These are phyloP conservation scores for Falco cherrug DNA, from an alignment of 2,797 vertebrate genomes.

Conservation along the genomic window DNA sequence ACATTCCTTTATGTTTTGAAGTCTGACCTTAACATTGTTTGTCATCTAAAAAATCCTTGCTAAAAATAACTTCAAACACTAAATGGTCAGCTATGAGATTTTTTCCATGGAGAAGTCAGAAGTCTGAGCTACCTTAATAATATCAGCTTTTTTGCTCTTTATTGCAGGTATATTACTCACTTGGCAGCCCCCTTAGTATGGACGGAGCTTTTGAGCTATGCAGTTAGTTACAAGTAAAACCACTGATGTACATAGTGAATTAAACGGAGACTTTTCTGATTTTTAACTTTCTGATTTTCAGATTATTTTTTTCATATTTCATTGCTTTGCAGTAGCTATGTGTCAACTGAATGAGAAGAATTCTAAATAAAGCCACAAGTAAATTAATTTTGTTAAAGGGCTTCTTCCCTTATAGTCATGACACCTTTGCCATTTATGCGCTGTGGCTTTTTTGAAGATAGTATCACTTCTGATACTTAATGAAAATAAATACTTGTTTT, in stretches of 20 bases:
- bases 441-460: background rate
- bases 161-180: background rate
- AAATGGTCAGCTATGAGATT: background rate
- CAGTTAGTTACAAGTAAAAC: background rate
- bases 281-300: background rate
- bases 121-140: background rate
- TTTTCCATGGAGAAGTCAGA: background rate
- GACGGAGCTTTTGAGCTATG: background rate
- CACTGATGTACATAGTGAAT: background rate
- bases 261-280: background rate
- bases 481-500: background rate
- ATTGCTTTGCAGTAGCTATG: background rate
- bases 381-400: background rate
- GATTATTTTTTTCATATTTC: background rate
- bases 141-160: background rate
- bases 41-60: background rate
- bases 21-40: slow-evolving; percentile 27
- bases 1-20: slow-evolving; percentile 29
- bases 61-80: slow-evolving; percentile 11
- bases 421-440: background rate
- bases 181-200: background rate
- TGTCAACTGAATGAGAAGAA: background rate
- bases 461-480: background rate
- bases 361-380: background rate
- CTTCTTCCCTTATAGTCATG: background rate